phyloP scores from a whole-genome alignment of 2,113 vertebrate species.

The Empidonax traillii region DNA sequence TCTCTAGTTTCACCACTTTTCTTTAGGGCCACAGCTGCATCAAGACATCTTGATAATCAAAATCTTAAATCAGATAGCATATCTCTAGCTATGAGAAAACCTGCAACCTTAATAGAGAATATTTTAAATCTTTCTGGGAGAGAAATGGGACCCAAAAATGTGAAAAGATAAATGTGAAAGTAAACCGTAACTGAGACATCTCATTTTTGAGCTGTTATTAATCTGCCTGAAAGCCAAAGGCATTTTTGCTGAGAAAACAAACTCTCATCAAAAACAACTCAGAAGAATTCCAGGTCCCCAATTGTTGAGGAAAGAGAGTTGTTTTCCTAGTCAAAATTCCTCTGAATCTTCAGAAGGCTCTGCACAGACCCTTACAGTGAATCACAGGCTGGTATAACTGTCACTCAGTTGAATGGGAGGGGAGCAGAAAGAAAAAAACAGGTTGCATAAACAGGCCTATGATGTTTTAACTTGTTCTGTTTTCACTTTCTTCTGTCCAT shows the following conservation, averaged over 20 bases:
- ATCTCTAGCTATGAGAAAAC: neutral
- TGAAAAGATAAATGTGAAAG: neutral
- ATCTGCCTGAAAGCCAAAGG: neutral
- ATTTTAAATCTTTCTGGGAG: neutral
- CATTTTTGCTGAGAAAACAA: conserved; percentile 12
- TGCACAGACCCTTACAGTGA: neutral
- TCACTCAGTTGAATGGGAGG: neutral
- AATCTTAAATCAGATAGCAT: neutral
- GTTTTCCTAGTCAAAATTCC: neutral
- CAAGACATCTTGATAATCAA: neutral
- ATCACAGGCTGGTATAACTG: neutral
- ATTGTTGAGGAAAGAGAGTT: neutral
- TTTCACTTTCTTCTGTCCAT: neutral
- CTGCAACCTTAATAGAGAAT: neutral
- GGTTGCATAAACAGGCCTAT: neutral
- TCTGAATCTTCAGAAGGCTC: neutral
- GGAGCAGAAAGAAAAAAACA: neutral
- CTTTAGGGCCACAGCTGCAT: too few species aligned
- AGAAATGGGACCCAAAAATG: neutral
- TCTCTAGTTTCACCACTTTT: too few species aligned
- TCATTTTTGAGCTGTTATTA: neutral
- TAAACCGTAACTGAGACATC: neutral
- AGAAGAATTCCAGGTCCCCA: neutral
- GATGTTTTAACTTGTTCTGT: neutral
- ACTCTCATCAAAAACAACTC: neutral